phyloP scores from a whole-genome alignment of 23 tunicate species.

The Styela clava region DNA sequence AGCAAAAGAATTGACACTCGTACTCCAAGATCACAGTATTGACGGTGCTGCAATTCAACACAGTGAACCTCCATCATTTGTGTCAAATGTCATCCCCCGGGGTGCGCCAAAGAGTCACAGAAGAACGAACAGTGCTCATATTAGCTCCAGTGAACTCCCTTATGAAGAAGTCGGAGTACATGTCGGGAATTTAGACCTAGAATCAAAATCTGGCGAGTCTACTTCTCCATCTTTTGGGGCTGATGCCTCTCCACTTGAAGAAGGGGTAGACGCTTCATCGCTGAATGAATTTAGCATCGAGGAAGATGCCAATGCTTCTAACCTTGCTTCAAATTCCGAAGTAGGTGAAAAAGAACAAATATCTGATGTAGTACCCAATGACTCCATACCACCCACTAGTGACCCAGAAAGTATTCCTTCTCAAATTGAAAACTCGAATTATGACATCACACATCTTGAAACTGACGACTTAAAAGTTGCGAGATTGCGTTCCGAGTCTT shows the following conservation, averaged over 20 bases:
- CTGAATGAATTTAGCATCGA: conserved; percentile 22
- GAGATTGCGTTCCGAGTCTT: not conserved
- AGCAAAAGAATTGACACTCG: conserved; percentile 19
- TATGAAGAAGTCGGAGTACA: conserved; percentile 37
- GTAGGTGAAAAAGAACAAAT: not conserved
- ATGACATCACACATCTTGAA: conserved; percentile 1
- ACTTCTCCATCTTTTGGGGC: not conserved
- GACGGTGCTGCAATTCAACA: not conserved
- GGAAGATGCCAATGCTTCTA: not conserved
- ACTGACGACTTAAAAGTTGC: conserved; percentile 28
- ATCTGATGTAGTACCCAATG: not conserved
- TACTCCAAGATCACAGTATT: not conserved
- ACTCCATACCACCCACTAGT: not conserved
- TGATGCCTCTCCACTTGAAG: conserved; percentile 6
- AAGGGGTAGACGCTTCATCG: conserved; percentile 28
- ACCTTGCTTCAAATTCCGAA: not conserved
- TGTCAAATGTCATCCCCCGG: conserved; percentile 15
- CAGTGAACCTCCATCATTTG: not conserved
- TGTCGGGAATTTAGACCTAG: conserved; percentile 2
- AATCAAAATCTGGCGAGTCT: not conserved
- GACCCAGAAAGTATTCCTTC: not conserved
- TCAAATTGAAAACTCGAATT: not conserved
- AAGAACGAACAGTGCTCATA: conserved; percentile 36
- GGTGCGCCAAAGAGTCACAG: conserved; percentile 31
- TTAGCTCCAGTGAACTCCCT: conserved; percentile 58